phyloP scores from a whole-genome alignment of 2,113 vertebrate genomes.

The Podocnemis expansa region DNA sequence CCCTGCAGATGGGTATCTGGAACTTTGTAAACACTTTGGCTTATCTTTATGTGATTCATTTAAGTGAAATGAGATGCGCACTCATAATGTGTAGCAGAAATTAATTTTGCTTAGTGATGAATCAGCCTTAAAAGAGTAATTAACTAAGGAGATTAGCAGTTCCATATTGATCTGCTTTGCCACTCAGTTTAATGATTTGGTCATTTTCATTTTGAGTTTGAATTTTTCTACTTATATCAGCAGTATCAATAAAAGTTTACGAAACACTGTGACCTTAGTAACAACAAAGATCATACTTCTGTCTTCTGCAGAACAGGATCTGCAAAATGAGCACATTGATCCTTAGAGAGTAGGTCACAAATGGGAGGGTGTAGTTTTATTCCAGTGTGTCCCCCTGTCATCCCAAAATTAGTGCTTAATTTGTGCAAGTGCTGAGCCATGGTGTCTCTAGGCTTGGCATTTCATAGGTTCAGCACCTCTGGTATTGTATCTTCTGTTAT shows the following conservation, averaged over 20 bases:
- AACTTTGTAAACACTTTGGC: neutral
- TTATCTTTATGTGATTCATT: conserved; percentile 11
- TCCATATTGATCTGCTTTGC: conserved; percentile 35
- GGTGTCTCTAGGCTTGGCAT: neutral
- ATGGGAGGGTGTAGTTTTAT: neutral
- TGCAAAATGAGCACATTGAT: neutral
- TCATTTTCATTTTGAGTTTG: conserved; percentile 36
- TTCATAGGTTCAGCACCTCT: too few relatives aligned
- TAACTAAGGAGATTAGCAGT: conserved; percentile 47
- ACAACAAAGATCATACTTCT: neutral
- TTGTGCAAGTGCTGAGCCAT: neutral
- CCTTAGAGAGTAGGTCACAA: neutral
- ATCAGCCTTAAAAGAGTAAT: conserved; percentile 29
- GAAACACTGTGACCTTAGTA: neutral
- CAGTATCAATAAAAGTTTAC: neutral
- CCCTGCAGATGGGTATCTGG: neutral
- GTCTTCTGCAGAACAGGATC: neutral
- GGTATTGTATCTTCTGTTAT: too few relatives aligned
- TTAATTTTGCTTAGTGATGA: neutral
- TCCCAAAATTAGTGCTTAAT: neutral
- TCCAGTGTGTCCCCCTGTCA: neutral
- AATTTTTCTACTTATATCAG: neutral
- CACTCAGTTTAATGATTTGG: conserved; percentile 29
- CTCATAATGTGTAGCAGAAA: conserved; percentile 4
- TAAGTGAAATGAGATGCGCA: neutral